Conservation (phyloP, 2,888 invertebrate genomes). For the Apamea epomidion region DNA sequence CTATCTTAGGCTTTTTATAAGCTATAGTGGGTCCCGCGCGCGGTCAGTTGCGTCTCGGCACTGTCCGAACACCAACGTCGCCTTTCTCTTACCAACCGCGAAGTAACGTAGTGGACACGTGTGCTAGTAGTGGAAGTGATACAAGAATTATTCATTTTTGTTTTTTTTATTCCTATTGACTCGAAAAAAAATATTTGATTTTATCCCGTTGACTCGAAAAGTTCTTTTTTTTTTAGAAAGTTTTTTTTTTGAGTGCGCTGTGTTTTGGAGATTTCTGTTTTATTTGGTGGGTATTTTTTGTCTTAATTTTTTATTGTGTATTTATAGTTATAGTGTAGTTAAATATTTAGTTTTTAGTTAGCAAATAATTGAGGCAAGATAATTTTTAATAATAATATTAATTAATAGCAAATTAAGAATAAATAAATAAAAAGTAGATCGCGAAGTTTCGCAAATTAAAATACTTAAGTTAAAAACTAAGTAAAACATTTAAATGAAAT, state of each 20-base stretch:
- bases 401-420: neutral
- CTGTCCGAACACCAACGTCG: constrained; percentile 20
- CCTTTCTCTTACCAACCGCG: constrained; percentile 18
- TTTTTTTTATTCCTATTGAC: neutral
- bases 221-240: neutral
- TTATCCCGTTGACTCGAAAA: neutral
- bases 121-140: constrained; percentile 44
- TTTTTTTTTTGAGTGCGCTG: constrained; percentile 32
- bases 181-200: neutral
- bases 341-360: neutral
- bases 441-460: neutral
- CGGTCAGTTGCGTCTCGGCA: constrained; percentile 39
- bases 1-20: constrained; percentile 25
- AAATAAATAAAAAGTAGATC: neutral
- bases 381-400: neutral
- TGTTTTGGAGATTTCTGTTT: constrained; percentile 32
- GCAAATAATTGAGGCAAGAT: too few species aligned
- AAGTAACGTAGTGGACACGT: constrained; percentile 11
- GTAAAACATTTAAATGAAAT: neutral
- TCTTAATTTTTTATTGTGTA: neutral
- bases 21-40: neutral
- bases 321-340: neutral
- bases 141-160: neutral
- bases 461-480: neutral
- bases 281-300: constrained; percentile 33